Conservation (phyloP, 2,888 invertebrate species). For the Pharmacophagus antenor region DNA sequence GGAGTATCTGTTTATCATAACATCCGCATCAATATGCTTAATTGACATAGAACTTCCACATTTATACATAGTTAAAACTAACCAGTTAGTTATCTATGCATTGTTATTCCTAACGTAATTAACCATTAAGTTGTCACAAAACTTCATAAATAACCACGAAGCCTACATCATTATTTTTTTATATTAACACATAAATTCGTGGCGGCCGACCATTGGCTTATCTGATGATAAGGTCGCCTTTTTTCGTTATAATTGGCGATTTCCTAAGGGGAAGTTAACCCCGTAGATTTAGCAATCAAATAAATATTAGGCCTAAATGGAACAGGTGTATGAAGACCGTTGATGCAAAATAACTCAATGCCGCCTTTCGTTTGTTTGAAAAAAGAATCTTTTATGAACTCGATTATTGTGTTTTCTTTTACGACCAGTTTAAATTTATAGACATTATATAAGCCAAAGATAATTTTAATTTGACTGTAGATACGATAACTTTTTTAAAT, state of each 20-base stretch:
- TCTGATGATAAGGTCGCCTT: slow-evolving; percentile 19
- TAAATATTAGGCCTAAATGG: slow-evolving; percentile 68
- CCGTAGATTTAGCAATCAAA: slow-evolving; percentile 73
- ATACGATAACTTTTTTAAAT: no score
- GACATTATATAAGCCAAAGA: background rate
- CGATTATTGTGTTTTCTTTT: slow-evolving; percentile 37
- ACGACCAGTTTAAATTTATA: slow-evolving; percentile 12
- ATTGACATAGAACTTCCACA: background rate
- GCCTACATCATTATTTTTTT: slow-evolving; percentile 22
- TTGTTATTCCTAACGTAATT: slow-evolving; percentile 10
- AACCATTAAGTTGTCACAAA: slow-evolving; percentile 22
- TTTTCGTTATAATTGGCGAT: slow-evolving; percentile 30
- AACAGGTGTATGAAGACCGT: slow-evolving; percentile 57
- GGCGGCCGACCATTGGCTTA: slow-evolving; percentile 17
- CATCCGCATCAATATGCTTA: background rate
- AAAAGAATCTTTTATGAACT: slow-evolving; percentile 37
- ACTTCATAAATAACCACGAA: slow-evolving; percentile 15
- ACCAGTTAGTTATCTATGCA: background rate
- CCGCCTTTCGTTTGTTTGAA: slow-evolving; percentile 35
- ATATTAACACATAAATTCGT: slow-evolving; percentile 28
- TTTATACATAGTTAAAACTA: background rate
- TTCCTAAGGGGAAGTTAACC: slow-evolving; percentile 29
- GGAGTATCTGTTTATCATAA: background rate
- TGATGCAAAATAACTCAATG: slow-evolving; percentile 53
- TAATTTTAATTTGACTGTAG: slow-evolving; percentile 6